phyloP scores from a whole-genome alignment of 2,797 vertebrate genomes.

The Ficedula albicollis region DNA sequence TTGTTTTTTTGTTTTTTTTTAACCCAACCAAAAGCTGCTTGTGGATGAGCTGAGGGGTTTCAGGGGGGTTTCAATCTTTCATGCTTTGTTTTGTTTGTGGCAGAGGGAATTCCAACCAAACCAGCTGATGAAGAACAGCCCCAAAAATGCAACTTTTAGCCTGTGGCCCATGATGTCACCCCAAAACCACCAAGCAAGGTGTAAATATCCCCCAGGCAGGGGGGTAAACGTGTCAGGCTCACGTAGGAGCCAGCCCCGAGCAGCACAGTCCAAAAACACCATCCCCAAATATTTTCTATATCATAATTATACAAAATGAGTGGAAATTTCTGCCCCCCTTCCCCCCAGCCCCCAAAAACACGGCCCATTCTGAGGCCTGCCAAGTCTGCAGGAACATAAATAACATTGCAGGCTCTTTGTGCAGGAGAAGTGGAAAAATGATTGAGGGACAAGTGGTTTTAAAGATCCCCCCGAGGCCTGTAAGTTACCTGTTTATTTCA shows the following conservation, averaged over 20 bases:
- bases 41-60: neutral
- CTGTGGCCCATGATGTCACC: neutral
- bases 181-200: neutral
- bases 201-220: neutral
- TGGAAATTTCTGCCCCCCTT: conserved; percentile 49
- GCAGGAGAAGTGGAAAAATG: conserved; percentile 50
- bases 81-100: neutral
- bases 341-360: neutral
- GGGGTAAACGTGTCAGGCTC: conserved; percentile 29
- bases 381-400: conserved; percentile 33
- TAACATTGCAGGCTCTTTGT: conserved; percentile 45
- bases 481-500: conserved; percentile 61
- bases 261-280: conserved; percentile 30
- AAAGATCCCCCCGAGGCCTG: conserved; percentile 4
- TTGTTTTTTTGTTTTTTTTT: too few species aligned
- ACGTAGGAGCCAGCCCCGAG: conserved; percentile 18
- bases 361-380: conserved; percentile 36
- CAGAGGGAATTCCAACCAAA: conserved; percentile 18
- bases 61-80: neutral
- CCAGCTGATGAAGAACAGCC: conserved; percentile 24
- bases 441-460: conserved; percentile 53
- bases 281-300: conserved; percentile 61
- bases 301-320: conserved; percentile 68
- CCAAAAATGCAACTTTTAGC: neutral
- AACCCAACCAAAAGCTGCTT: neutral